phyloP scores from a whole-genome alignment of 23 tunicate species.

The Trididemnum nubilum region DNA sequence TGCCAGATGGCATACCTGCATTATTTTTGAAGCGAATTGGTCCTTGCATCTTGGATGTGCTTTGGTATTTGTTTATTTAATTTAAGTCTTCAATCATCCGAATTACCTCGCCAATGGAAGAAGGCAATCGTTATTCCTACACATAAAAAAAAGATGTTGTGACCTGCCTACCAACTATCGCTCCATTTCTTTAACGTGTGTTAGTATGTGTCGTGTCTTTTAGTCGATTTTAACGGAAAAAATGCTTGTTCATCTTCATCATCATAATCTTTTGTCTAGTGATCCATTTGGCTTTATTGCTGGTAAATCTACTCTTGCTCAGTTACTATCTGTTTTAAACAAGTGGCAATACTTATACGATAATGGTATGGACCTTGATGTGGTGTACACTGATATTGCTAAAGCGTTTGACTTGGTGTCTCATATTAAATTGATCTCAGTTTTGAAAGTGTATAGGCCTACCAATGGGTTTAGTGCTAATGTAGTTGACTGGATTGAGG shows the following conservation, averaged over 20 bases:
- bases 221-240: too few species aligned
- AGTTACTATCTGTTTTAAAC: too few species aligned
- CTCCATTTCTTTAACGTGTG: neutral
- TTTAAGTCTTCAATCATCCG: neutral
- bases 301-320: neutral
- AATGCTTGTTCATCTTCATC: neutral
- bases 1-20: too few species aligned
- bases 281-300: neutral
- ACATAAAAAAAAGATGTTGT: neutral
- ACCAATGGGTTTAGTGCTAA: neutral
- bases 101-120: neutral
- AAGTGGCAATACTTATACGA: neutral
- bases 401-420: neutral
- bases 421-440: neutral
- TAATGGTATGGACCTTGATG: neutral
- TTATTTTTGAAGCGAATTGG: too few species aligned
- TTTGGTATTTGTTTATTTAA: neutral
- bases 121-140: neutral
- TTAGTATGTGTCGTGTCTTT: neutral
- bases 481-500: neutral
- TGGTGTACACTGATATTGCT: neutral
- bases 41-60: too few species aligned
- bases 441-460: neutral
- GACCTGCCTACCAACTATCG: neutral
- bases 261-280: neutral